Evolutionary conservation across 2,888 invertebrate genomes (phyloP).

Genomic region (Biston stratarius): DNA sequence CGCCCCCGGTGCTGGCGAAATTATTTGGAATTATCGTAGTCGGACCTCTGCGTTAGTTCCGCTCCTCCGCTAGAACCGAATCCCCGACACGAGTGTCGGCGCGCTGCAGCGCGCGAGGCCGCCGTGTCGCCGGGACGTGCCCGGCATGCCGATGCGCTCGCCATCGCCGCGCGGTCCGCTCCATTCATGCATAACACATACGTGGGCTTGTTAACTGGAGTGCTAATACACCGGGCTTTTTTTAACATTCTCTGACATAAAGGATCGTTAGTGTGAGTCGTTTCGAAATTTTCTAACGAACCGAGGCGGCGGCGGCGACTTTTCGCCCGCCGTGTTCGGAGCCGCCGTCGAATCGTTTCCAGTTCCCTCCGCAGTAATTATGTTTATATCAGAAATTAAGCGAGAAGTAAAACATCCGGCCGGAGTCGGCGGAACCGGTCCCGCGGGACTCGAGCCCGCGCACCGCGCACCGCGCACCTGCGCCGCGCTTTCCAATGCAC

Average conservation of each 20-base stretch:
- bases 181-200: neutral
- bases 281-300: too few relatives aligned
- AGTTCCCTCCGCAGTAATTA: conserved; percentile 16
- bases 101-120: neutral
- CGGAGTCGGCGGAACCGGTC: neutral
- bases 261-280: too few relatives aligned
- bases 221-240: too few relatives aligned
- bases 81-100: too few relatives aligned
- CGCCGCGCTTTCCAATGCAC: conserved; percentile 26
- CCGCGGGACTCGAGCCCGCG: too few relatives aligned
- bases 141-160: conserved; percentile 12
- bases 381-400: conserved; percentile 23
- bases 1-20: too few relatives aligned
- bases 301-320: too few relatives aligned
- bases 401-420: conserved; percentile 33
- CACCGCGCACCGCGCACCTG: conserved; percentile 1
- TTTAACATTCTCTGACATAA: too few relatives aligned
- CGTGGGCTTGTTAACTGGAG: neutral
- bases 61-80: too few relatives aligned
- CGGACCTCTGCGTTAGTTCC: too few relatives aligned
- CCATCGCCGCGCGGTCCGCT: conserved; percentile 5
- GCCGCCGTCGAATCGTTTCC: conserved; percentile 5
- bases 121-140: conserved; percentile 3
- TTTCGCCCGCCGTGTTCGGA: neutral
- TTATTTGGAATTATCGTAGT: too few relatives aligned